Base-by-base conservation (phyloP, 2,888 invertebrate species). In the Macrosoma leucophasiata region DNA sequence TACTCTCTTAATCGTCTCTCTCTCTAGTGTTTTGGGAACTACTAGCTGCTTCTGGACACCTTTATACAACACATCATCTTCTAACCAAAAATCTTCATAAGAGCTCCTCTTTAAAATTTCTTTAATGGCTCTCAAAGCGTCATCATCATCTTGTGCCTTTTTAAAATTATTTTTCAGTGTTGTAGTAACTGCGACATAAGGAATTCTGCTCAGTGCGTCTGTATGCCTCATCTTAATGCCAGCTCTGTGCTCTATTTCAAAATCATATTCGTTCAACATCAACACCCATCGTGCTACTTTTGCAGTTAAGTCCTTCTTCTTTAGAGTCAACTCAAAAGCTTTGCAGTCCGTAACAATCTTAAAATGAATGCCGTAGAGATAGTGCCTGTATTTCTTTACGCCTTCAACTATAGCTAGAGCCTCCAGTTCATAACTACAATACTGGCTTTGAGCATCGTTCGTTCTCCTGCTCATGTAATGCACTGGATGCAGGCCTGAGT, bases 311-410 rank as follows among this genome's bases (percentile, higher is more conserved):
- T 19, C 6, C 9, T 19, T 19, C 6, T 19, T 19, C 9, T 9
- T 8, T 8, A 19, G 19, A 3, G 19, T 19, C 8, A 19, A 9
- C 6, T 19, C 19, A 19, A 19, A 19, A n/a, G n/a, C n/a, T n/a
- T 31, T 36, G 27, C 60, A 66, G 29, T 73, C 68, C 1, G 56
- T 59, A 2, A 45, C 30, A 1, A 48, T 28, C 18, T 34, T 48
- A 20, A 50, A 48, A 2, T 17, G 8, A 2, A 37, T 31, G 5
- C 43, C 44, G 2, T 43, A 2, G 3, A 46, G 10, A 19, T 44
- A 43, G 3, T 33, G 29, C 1, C 43, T 11, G 17, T 43, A 42
- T 13, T 40, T 33, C 7, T 36, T 29, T 3, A 44, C 14, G 1
- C 36, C 28, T 10, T 23, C 29, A 3, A 41, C 34, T 2, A 44